Conservation (phyloP, 2,888 invertebrate genomes). For the Agrilus mali region DNA sequence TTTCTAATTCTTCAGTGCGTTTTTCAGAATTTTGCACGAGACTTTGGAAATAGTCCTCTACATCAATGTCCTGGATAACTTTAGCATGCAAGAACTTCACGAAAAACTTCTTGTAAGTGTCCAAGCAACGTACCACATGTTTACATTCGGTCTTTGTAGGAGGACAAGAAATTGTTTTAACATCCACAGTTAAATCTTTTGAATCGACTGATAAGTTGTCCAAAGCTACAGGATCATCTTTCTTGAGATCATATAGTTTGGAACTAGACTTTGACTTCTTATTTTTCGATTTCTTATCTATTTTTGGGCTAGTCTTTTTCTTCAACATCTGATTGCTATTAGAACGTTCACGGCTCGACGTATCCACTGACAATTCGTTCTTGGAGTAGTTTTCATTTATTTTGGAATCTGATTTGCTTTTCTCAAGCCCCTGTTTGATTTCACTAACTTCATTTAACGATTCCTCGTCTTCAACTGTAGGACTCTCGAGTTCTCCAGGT, state of each 20-base stretch:
- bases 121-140: slow-evolving; percentile 28
- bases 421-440: slow-evolving; percentile 36
- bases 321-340: slow-evolving; percentile 34
- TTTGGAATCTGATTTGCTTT: slow-evolving; percentile 55
- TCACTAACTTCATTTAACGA: slow-evolving; percentile 10
- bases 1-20: slow-evolving; percentile 34
- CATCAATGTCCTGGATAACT: slow-evolving; percentile 35
- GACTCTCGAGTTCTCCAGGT: slow-evolving; percentile 3
- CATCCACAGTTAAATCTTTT: slow-evolving; percentile 7
- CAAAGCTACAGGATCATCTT: slow-evolving; percentile 29
- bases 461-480: slow-evolving; percentile 9
- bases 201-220: slow-evolving; percentile 10
- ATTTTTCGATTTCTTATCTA: slow-evolving; percentile 43
- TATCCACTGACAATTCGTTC: slow-evolving; percentile 32
- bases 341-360: slow-evolving; percentile 28
- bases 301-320: slow-evolving; percentile 36
- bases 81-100: slow-evolving; percentile 32
- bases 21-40: slow-evolving; percentile 36
- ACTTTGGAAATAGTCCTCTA: slow-evolving; percentile 34
- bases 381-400: slow-evolving; percentile 37
- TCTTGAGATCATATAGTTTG: slow-evolving; percentile 41
- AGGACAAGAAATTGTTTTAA: slow-evolving; percentile 4
- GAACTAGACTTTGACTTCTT: slow-evolving; percentile 47
- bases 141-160: slow-evolving; percentile 29
- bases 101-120: slow-evolving; percentile 31